phyloP scores from a whole-genome alignment of 2,797 vertebrate genomes.

The Pogoniulus pusillus region DNA sequence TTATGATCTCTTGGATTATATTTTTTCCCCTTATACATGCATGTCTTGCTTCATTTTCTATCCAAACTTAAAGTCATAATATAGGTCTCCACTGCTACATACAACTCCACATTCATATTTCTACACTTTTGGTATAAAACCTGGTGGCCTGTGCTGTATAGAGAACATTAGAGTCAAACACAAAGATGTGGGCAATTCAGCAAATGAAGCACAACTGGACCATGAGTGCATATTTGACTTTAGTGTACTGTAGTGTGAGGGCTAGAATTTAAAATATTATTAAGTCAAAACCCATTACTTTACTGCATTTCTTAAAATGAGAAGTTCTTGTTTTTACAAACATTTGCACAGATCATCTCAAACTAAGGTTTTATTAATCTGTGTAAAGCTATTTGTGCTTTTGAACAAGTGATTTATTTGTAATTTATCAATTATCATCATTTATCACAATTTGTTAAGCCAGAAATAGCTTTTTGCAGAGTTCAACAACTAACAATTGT shows the following conservation, averaged over 20 bases:
- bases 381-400: background rate
- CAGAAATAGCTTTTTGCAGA: background rate
- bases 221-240: background rate
- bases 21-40: background rate
- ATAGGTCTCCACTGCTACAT: background rate
- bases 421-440: background rate
- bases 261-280: background rate
- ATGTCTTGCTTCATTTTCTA: background rate
- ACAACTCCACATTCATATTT: background rate
- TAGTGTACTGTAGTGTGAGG: background rate
- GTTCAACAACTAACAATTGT: background rate
- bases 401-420: background rate
- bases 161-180: background rate
- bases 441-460: background rate
- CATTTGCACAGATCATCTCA: background rate
- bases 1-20: background rate
- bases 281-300: background rate
- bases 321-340: background rate
- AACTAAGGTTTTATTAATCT: background rate
- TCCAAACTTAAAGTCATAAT: background rate
- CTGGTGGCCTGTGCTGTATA: background rate
- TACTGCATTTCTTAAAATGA: background rate
- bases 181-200: background rate
- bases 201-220: background rate
- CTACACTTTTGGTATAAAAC: background rate